Percentiles rank a stretch among this genome's conserved stretches.
These are phyloP conservation scores for Ateles fusciceps DNA, from an alignment of 2,797 vertebrate genomes.

Conservation along the genomic window DNA sequence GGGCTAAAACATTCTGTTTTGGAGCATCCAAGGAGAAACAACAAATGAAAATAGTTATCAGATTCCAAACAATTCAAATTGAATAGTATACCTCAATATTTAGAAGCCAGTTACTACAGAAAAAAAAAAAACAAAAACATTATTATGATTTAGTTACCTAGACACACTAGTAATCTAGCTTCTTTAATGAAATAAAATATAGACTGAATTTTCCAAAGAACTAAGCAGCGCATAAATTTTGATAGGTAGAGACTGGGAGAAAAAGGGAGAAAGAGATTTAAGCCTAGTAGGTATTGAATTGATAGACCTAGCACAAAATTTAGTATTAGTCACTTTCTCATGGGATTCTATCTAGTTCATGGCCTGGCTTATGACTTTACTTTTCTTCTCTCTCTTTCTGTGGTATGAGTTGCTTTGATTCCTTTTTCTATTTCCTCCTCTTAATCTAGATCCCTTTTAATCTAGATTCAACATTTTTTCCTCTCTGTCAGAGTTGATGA, in stretches of 20 bases:
- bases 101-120: background rate
- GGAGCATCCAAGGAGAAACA: slow-evolving; percentile 25
- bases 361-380: background rate
- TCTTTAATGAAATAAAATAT: background rate
- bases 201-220: background rate
- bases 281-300: background rate
- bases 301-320: background rate
- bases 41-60: slow-evolving; percentile 41
- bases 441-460: background rate
- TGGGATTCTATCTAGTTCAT: background rate
- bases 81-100: background rate
- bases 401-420: background rate
- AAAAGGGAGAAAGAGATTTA: background rate
- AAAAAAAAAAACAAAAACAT: slow-evolving; percentile 9
- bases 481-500: background rate
- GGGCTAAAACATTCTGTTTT: slow-evolving; percentile 26
- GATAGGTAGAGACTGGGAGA: background rate
- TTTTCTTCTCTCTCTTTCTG: background rate
- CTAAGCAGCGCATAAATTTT: background rate
- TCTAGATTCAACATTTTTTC: background rate
- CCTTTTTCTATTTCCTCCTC: background rate
- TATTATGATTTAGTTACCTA: background rate
- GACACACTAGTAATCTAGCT: background rate
- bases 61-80: slow-evolving; percentile 35
- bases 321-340: background rate